phyloP scores from a whole-genome alignment of 2,888 invertebrate species.

The Leuctra nigra region DNA sequence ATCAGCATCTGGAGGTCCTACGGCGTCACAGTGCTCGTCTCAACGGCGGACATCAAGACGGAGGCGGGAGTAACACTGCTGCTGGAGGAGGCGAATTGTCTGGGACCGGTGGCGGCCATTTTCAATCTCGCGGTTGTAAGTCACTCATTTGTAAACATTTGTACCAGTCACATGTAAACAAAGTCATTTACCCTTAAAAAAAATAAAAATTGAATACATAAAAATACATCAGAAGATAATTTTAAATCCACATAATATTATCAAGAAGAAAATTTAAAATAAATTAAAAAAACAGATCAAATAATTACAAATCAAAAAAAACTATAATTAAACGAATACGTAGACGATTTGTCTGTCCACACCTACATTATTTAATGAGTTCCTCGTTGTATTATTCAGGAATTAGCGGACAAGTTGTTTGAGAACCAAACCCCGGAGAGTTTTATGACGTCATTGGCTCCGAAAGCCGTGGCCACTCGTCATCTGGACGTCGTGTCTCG shows the following conservation, averaged over 20 bases:
- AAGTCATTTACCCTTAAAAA: too few relatives aligned
- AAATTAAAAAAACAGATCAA: too few relatives aligned
- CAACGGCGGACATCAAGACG: conserved; percentile 61
- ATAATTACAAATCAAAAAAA: too few relatives aligned
- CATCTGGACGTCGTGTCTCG: conserved; percentile 75
- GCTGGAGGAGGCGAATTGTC: conserved; percentile 52
- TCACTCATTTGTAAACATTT: too few relatives aligned
- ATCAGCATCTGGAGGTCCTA: conserved; percentile 58
- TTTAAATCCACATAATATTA: too few relatives aligned
- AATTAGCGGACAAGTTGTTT: conserved; percentile 66
- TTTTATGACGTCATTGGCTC: conserved; percentile 58
- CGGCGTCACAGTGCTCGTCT: conserved; percentile 60
- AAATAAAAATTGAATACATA: not conserved
- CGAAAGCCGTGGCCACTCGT: conserved; percentile 76
- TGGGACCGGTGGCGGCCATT: conserved; percentile 73
- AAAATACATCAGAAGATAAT: not conserved
- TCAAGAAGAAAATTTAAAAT: too few relatives aligned
- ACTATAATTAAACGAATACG: too few relatives aligned
- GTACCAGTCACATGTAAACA: too few relatives aligned
- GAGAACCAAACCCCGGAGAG: too few relatives aligned
- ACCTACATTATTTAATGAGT: too few relatives aligned
- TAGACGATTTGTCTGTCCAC: too few relatives aligned
- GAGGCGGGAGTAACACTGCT: conserved; percentile 61
- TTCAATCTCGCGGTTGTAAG: conserved; percentile 81
- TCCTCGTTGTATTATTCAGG: conserved; percentile 67